Base-by-base conservation (phyloP, 1,140 invertebrate genomes). In the Bombus haemorrhoidalis region DNA sequence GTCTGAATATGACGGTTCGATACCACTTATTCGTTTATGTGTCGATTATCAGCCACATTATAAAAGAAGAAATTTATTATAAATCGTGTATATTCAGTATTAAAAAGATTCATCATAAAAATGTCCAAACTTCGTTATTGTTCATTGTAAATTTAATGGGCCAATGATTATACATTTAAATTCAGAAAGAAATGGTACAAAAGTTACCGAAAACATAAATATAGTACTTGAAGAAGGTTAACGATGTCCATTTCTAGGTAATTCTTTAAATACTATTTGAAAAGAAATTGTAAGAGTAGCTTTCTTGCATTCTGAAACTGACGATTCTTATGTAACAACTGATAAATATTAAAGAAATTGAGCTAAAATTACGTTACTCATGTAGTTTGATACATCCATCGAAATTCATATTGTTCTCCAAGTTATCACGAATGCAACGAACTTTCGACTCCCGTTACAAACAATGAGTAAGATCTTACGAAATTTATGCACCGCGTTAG, bases 401-500 rank as follows among this genome's bases (percentile, higher is more conserved):
- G 37, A 66, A 32, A 43, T 9, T 3, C 59, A 22, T n/a, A 66
- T 80, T 34, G 41, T 32, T 25, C 39, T 22, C 15, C n/a, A 28
- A 22, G 25, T 37, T 41, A 39, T 57, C 59, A 25, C 22, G 34
- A 62, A 57, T 37, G n/a, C 39, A 64, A n/a, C 25, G 43, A 71
- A 81, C 34, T 53, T 71, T 71, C 13, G 68, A 39, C 57, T 81
- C n/a, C 34, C 28, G 25, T 41, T 28, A 18, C 68, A 39, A 59
- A 72, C 68, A 81, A 81, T 81, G 68, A 72, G 53, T 43, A 39
- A 81, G 68, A 57, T 68, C 25, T 47, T 13, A 39, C 9, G 62
- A 77, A 76, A 37, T 62, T 32, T 47, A 53, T 83, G 81, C 64
- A 32, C 6, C 64, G 37, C 37, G 59, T 77, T 83, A 83, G 74